Conservation (phyloP, 1,140 invertebrate genomes). For the Brachionus calyciflorus region DNA sequence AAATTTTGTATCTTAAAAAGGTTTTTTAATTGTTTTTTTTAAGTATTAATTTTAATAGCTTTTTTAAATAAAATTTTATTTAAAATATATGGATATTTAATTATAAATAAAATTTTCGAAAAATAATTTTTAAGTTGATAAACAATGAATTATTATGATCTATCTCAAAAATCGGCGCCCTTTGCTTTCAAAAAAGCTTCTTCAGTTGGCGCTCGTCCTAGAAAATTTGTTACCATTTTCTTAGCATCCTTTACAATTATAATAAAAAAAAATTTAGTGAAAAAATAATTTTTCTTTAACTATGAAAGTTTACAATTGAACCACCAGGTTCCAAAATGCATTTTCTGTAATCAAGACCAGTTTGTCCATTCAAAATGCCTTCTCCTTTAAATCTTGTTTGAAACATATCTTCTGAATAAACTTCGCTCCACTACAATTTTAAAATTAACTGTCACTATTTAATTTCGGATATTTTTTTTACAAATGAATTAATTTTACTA, state of each 20-base stretch:
- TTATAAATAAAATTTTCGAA: no score
- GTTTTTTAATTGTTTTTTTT: no score
- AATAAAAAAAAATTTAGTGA: neutral
- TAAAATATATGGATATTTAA: no score
- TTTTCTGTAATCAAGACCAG: constrained; percentile 62
- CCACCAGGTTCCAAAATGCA: constrained; percentile 62
- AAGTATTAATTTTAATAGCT: no score
- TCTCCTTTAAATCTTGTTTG: constrained; percentile 62
- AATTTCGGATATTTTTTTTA: neutral
- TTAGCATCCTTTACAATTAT: constrained; percentile 58
- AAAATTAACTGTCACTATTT: neutral
- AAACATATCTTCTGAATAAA: constrained; percentile 66
- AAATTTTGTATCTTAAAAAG: no score
- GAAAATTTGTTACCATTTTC: constrained; percentile 63
- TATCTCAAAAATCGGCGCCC: constrained; percentile 58
- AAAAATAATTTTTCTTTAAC: neutral
- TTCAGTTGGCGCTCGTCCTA: constrained; percentile 63
- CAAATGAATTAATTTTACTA: constrained; percentile 55
- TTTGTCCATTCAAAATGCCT: constrained; percentile 61
- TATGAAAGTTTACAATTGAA: constrained; percentile 54
- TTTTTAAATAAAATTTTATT: no score
- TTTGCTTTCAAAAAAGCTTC: constrained; percentile 64
- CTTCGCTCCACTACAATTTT: constrained; percentile 64
- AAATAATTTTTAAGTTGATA: no score
- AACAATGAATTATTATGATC: no score